Evolutionary conservation across 2,113 vertebrate species (phyloP), one percentile per base, ranked within the genome.

Genomic region (Raja brachyura): DNA sequence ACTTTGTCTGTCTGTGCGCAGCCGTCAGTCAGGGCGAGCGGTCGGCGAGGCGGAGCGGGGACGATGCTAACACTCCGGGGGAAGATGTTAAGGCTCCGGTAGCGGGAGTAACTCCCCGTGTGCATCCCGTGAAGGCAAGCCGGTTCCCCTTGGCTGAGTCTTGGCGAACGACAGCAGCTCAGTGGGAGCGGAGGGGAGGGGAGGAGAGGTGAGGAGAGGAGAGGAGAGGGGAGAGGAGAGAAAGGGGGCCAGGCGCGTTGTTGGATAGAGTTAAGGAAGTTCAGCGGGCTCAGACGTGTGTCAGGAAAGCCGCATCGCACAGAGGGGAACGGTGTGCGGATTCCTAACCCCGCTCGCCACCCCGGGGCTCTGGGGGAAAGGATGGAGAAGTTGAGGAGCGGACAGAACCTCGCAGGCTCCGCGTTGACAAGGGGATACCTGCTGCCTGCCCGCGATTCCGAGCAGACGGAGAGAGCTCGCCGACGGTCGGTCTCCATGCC

Each of bases 401-500:
- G 22, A 8, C 20, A 2, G 90, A 5, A 20, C 48, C 18, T 70
- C 33, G 7, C 66, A 16, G 39, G 90, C 20, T 54, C 39, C 48
- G 61, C 11, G 63, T 16, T 39, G 18, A 68, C 61, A 22, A 22
- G 77, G 78, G 86, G 93, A 78, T 78, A 83, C 59, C 85, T 93
- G 70, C 85, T 93, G 70, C 70, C n/a, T 11, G 74, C 73, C 48
- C 86, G 86, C 81, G 73, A 93, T 88, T 73, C 70, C 86, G 93
- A 93, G 33, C 79, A 39, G 16, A 8, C 90, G 90, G 93, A 93
- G 63, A 93, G 6, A 94, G 70, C 70, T 93, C 83, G 70, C 70
- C 18, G 18, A 7, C 75, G 10, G 28, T 20, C 93, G 56, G 78
- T 66, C 93, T 94, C 85, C 93, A 78, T 16, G 16, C 33, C 95